Evolutionary conservation across 2,797 vertebrate genomes (phyloP), one percentile per base, ranked within the genome.

Genomic region (Arrhamphus sclerolepis): DNA sequence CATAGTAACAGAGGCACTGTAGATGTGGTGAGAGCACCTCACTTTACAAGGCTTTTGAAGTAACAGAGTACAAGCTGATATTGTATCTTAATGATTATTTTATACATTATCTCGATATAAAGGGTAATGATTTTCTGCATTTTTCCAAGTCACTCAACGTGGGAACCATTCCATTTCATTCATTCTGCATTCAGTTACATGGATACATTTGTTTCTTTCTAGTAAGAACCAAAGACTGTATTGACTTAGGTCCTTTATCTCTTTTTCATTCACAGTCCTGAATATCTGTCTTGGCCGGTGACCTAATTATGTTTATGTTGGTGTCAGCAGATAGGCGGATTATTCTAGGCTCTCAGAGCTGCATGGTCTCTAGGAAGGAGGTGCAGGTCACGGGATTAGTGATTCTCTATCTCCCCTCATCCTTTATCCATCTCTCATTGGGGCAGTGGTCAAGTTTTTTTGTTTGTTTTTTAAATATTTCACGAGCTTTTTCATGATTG

Each of bases 271-370:
- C 49, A 41, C 31, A 44, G 46, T 56, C 58, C 66, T 55, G 5
- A 47, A 46, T 66, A 56, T 71, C 59, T 38, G 34, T 38, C 34
- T 52, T 83, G 29, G 55, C 75, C 29, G 52, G 49, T 70, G 75
- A 72, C 72, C 82, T 83, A 71, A 80, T 80, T 80, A 78, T 72
- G 47, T 68, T 82, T 80, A 56, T 82, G 74, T 57, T 54, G 29
- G 47, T 70, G 80, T 93, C 87, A 91, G 89, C 90, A 87, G 79
- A 83, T 78, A 72, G 72, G 50, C 68, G 88, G 91, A 93, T 93
- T 92, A 91, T 70, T 71, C 34, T 48, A n/a, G 78, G 62, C 77
- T 71, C 81, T 89, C 80, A 53, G 64, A 42, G 19, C 71, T 68
- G 58, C 48, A 43, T 73, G 71, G 82, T 78, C 62, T 77, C 70